Conservation (phyloP, 2,888 invertebrate genomes). For the Drosophila antonietae region DNA sequence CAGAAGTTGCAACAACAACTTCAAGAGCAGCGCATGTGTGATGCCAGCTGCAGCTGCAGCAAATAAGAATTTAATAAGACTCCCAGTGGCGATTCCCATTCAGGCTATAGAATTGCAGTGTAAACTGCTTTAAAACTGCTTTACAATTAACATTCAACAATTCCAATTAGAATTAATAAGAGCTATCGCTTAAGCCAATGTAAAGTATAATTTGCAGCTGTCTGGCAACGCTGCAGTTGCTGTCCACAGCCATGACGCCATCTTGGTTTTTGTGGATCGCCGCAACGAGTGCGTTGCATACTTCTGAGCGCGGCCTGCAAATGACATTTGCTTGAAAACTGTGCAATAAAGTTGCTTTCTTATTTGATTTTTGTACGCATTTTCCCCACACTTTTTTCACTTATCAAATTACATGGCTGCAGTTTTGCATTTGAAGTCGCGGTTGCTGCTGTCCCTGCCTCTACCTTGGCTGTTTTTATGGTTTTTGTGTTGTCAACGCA, state of each 20-base stretch:
- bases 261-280: neutral
- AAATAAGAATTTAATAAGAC: neutral
- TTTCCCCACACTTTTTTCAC: slow-evolving; percentile 17
- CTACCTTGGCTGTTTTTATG: neutral
- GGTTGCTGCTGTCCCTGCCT: neutral
- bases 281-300: slow-evolving; percentile 37
- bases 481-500: slow-evolving; percentile 34
- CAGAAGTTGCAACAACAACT: neutral
- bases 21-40: neutral
- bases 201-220: slow-evolving; percentile 9
- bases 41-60: neutral
- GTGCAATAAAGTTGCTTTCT: slow-evolving; percentile 27
- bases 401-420: slow-evolving; percentile 52
- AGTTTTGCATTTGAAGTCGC: slow-evolving; percentile 25
- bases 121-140: too few relatives aligned
- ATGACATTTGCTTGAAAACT: slow-evolving; percentile 30
- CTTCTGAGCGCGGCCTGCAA: slow-evolving; percentile 36
- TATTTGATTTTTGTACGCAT: slow-evolving; percentile 36
- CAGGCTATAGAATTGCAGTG: too few relatives aligned
- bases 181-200: slow-evolving; percentile 6
- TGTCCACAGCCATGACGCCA: neutral
- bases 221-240: slow-evolving; percentile 30
- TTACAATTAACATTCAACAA: too few relatives aligned
- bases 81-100: neutral
- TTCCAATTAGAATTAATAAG: neutral